Evolutionary conservation across 2,888 invertebrate genomes (phyloP).

Genomic region (Antitype chi): DNA sequence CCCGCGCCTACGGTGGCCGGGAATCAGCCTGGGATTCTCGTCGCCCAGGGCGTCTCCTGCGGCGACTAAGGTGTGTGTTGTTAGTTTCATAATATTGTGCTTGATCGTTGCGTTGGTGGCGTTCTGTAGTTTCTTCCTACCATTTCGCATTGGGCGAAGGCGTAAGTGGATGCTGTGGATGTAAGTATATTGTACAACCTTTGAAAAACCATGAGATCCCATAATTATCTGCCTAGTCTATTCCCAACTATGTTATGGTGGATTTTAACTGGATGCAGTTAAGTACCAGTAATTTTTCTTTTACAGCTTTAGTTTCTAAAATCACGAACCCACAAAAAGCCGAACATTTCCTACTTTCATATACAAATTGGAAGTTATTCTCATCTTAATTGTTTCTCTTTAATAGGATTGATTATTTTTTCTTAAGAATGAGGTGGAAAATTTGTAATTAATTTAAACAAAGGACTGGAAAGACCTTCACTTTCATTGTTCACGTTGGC

Average conservation of each 20-base stretch:
- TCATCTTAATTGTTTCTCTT: conserved; percentile 45
- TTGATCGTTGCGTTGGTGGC: too few species aligned
- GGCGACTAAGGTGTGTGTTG: too few species aligned
- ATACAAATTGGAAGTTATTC: conserved; percentile 51
- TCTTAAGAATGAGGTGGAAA: conserved; percentile 59
- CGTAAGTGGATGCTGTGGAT: background rate
- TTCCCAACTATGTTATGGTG: background rate
- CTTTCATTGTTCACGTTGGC: conserved; percentile 54
- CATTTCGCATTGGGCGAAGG: too few species aligned
- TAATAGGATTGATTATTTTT: conserved; percentile 60
- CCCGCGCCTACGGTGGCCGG: too few species aligned
- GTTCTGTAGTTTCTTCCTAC: too few species aligned
- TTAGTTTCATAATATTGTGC: too few species aligned
- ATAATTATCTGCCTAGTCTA: background rate
- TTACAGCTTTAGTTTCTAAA: background rate
- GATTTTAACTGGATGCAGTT: background rate
- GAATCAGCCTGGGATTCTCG: too few species aligned
- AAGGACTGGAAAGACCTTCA: conserved; percentile 59
- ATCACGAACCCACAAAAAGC: background rate
- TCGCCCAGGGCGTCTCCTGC: too few species aligned
- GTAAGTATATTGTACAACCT: too few species aligned
- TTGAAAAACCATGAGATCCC: background rate
- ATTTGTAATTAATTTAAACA: conserved; percentile 64
- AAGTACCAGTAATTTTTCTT: background rate
- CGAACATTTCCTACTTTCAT: conserved; percentile 11